Evolutionary conservation across 1,140 invertebrate genomes (phyloP).

Genomic region (Parapsyche elsis): DNA sequence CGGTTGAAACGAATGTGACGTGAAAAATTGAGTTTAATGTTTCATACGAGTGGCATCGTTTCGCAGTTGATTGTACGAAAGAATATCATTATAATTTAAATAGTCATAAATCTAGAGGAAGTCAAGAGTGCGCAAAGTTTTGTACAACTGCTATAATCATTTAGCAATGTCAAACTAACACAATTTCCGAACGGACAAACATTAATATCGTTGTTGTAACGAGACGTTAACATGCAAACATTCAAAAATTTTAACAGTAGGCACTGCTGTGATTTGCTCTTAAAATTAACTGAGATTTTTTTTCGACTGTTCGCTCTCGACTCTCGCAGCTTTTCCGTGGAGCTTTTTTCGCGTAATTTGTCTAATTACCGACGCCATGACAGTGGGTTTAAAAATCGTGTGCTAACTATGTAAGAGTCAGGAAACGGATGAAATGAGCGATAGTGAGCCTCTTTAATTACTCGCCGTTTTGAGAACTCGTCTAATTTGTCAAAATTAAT

Average conservation of each 20-base stretch:
- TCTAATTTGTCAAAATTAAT: conserved; percentile 29
- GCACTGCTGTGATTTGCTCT: conserved; percentile 3
- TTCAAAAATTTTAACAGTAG: conserved; percentile 19
- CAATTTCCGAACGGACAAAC: conserved; percentile 19
- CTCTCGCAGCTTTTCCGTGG: not conserved
- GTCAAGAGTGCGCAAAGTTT: not conserved
- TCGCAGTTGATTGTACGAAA: conserved; percentile 6
- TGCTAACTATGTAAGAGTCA: not conserved
- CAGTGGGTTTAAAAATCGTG: not conserved
- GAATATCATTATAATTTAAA: conserved; percentile 23
- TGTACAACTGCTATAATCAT: conserved; percentile 35
- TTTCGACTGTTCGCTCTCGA: too few relatives aligned
- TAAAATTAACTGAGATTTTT: conserved; percentile 21
- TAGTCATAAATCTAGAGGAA: not conserved
- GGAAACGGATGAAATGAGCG: not conserved
- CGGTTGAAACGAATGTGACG: not conserved
- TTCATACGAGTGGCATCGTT: not conserved
- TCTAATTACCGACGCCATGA: conserved; percentile 8
- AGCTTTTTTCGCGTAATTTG: conserved; percentile 9
- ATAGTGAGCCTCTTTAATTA: conserved; percentile 15
- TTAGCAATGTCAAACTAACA: conserved; percentile 36
- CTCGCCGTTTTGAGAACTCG: not conserved
- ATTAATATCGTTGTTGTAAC: conserved; percentile 33
- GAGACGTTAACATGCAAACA: conserved; percentile 39
- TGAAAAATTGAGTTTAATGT: conserved; percentile 18